A percentile compares a stretch with the other conserved stretches of the same genome.
Conservation (phyloP, 1,140 invertebrate species). For the Rhizoglyphus robini region DNA sequence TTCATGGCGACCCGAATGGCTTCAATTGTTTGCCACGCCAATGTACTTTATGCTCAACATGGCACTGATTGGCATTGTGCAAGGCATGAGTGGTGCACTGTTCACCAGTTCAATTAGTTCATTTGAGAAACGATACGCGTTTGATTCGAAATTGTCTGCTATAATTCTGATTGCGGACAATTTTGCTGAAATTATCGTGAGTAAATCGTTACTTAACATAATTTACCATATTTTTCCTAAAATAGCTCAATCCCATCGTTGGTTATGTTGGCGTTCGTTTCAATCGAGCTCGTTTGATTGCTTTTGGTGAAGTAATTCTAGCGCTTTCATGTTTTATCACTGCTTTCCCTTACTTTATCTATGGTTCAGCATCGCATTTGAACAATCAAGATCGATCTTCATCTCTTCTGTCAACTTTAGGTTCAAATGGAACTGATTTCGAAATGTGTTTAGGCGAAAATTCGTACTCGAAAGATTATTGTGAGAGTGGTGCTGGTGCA, state of each 20-base stretch:
- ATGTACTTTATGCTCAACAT: slow-evolving; percentile 57
- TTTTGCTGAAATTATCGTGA: slow-evolving; percentile 20
- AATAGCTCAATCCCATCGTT: slow-evolving; percentile 33
- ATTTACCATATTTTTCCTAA: no score
- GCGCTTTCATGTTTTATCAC: slow-evolving; percentile 50
- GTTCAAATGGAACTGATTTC: background rate
- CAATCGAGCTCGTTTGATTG: slow-evolving; percentile 53
- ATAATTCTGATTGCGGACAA: slow-evolving; percentile 29
- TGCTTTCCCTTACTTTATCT: slow-evolving; percentile 51
- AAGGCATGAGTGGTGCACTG: slow-evolving; percentile 58
- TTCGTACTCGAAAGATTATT: background rate
- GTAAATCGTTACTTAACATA: background rate
- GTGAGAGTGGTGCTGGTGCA: background rate
- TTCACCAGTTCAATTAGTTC: slow-evolving; percentile 52
- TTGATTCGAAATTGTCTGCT: slow-evolving; percentile 57
- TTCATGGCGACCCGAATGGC: slow-evolving; percentile 45
- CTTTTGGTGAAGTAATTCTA: slow-evolving; percentile 50
- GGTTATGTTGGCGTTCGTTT: slow-evolving; percentile 50
- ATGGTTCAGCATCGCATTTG: slow-evolving; percentile 55
- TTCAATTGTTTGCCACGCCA: slow-evolving; percentile 57
- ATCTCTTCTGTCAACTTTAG: background rate
- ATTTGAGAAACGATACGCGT: slow-evolving; percentile 62
- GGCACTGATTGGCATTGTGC: slow-evolving; percentile 53
- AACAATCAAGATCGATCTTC: slow-evolving; percentile 46
- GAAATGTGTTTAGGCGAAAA: slow-evolving; percentile 3